Evolutionary conservation across 2,797 vertebrate genomes (phyloP).

Genomic region (Eupleurogrammus muticus): DNA sequence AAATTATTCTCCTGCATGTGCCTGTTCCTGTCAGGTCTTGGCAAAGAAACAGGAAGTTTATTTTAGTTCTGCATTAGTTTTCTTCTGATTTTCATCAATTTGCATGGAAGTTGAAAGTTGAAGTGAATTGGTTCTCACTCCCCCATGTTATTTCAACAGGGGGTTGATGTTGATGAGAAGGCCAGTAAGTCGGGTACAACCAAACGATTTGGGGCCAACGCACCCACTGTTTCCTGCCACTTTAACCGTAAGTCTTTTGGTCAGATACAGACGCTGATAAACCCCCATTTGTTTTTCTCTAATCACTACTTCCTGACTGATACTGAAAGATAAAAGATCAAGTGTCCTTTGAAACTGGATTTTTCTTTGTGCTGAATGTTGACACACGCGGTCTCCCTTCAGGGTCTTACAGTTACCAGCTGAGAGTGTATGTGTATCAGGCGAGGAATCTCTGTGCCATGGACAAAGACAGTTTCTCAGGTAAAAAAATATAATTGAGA

Average conservation of each 20-base stretch:
- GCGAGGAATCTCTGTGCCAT: conserved; percentile 93
- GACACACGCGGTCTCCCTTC: conserved; percentile 15
- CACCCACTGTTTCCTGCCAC: conserved; percentile 94
- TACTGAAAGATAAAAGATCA: conserved; percentile 23
- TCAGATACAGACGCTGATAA: conserved; percentile 53
- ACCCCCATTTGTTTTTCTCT: conserved; percentile 24
- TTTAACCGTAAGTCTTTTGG: conserved; percentile 89
- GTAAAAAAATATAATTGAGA: conserved; percentile 77
- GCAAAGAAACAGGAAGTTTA: conserved; percentile 32
- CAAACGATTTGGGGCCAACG: conserved; percentile 92
- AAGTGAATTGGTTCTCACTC: not conserved
- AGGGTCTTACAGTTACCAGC: conserved; percentile 91
- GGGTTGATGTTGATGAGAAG: conserved; percentile 90
- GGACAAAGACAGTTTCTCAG: conserved; percentile 99
- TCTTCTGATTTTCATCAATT: not conserved
- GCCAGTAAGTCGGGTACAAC: conserved; percentile 84
- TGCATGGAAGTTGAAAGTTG: too few relatives aligned
- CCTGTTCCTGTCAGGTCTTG: conserved; percentile 40
- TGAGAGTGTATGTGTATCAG: conserved; percentile 97
- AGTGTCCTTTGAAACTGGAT: conserved; percentile 7
- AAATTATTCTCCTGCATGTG: conserved; percentile 46
- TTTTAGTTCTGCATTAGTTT: conserved; percentile 37
- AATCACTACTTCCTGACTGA: conserved; percentile 30
- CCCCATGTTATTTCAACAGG: conserved; percentile 78
- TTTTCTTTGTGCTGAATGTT: conserved; percentile 13